These are phyloP conservation scores for Eupithecia dodoneata DNA, from an alignment of 2,888 invertebrate species.

Conservation along the genomic window DNA sequence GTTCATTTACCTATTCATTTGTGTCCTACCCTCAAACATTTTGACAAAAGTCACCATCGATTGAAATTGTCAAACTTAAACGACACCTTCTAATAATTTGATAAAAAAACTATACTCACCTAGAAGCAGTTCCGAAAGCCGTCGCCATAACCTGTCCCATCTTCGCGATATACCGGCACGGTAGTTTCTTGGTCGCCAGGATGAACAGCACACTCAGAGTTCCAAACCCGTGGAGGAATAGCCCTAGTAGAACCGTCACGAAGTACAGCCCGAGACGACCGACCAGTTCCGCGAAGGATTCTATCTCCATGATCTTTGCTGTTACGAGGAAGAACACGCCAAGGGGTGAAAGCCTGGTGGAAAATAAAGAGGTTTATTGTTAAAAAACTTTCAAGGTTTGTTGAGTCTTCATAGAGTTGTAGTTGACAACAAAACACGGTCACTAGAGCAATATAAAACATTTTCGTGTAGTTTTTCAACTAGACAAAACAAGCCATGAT, in stretches of 20 bases:
- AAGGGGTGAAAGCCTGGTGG: constrained; percentile 91
- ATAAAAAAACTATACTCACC: constrained; percentile 65
- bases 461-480: no score
- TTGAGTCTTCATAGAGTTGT: no score
- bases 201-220: constrained; percentile 95
- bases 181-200: constrained; percentile 91
- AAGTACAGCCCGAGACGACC: constrained; percentile 97
- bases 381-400: not conserved
- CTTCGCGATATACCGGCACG: constrained; percentile 91
- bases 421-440: no score
- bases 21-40: no score
- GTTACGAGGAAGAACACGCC: constrained; percentile 95
- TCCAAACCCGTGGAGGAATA: constrained; percentile 96
- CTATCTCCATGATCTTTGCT: constrained; percentile 95
- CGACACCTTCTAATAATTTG: not conserved
- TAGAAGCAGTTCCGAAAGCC: constrained; percentile 98
- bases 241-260: constrained; percentile 94
- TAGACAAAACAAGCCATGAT: no score
- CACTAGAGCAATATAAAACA: no score
- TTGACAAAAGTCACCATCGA: no score
- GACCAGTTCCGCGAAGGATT: constrained; percentile 92
- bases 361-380: not conserved
- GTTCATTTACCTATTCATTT: no score
- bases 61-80: not conserved
- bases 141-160: constrained; percentile 97